These are phyloP conservation scores for Cirrhinus molitorella DNA, from an alignment of 2,797 vertebrate species.

Conservation along the genomic window DNA sequence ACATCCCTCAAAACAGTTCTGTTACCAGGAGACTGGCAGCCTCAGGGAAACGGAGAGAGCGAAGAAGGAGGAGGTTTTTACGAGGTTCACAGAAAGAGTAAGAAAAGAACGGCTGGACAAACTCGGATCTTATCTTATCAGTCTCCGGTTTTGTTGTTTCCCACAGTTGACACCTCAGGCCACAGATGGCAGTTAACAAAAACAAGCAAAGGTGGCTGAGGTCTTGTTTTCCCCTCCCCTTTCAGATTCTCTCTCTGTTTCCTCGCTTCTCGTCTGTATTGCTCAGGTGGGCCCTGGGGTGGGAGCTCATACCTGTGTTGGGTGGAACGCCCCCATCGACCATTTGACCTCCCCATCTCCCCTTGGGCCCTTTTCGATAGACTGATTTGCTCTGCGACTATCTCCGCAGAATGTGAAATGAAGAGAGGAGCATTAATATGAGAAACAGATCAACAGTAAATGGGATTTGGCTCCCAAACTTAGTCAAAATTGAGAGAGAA, in stretches of 20 bases:
- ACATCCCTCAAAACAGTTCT: slow-evolving; percentile 75
- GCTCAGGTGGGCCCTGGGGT: slow-evolving; percentile 44
- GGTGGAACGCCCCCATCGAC: slow-evolving; percentile 71
- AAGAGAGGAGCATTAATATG: slow-evolving; percentile 53
- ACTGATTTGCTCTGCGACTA: slow-evolving; percentile 46
- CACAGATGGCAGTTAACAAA: slow-evolving; percentile 65
- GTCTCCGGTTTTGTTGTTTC: slow-evolving; percentile 71
- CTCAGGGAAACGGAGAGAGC: slow-evolving; percentile 57
- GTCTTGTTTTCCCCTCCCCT: slow-evolving; percentile 38
- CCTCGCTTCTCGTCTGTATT: slow-evolving; percentile 55
- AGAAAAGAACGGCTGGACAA: slow-evolving; percentile 55
- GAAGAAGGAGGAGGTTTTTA: slow-evolving; percentile 67
- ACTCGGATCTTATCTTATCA: slow-evolving; percentile 75
- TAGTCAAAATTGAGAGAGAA: neutral
- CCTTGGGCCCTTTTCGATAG: slow-evolving; percentile 65
- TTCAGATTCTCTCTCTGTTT: slow-evolving; percentile 38
- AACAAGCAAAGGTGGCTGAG: slow-evolving; percentile 65
- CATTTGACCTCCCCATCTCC: slow-evolving; percentile 75
- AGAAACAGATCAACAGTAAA: slow-evolving; percentile 48
- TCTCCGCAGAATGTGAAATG: slow-evolving; percentile 64
- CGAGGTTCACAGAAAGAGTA: slow-evolving; percentile 48
- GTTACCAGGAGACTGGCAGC: slow-evolving; percentile 69
- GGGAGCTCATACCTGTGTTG: slow-evolving; percentile 64
- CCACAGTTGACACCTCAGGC: slow-evolving; percentile 69
- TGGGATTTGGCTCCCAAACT: neutral